phyloP scores from a whole-genome alignment of 2,797 vertebrate genomes.

The Enteromius fasciolatus region DNA sequence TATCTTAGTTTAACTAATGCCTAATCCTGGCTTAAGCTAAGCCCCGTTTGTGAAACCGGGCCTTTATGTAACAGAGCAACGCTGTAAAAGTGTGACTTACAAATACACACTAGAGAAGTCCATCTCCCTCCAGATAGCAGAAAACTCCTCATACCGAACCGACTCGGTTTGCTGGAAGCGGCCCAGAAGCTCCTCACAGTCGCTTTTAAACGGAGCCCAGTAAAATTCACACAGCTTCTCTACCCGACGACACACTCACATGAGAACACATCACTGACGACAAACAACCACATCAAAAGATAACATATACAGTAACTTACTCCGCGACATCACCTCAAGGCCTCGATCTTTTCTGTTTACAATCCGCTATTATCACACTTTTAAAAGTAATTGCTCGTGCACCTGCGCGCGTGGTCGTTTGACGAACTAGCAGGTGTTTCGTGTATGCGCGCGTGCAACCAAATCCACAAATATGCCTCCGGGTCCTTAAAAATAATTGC shows the following conservation, averaged over 20 bases:
- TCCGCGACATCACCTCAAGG: neutral
- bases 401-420: neutral
- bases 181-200: slow-evolving; percentile 79
- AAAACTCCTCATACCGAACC: slow-evolving; percentile 82
- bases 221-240: slow-evolving; percentile 41
- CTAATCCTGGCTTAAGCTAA: no score
- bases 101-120: slow-evolving; percentile 80
- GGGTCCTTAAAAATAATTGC: no score
- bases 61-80: neutral
- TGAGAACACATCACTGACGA: neutral
- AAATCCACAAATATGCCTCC: neutral
- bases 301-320: neutral
- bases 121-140: slow-evolving; percentile 79
- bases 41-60: no score
- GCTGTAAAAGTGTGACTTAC: slow-evolving; percentile 67
- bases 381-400: neutral
- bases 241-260: neutral
- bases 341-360: neutral
- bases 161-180: slow-evolving; percentile 79
- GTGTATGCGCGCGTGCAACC: neutral
- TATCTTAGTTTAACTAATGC: no score
- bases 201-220: slow-evolving; percentile 68
- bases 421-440: neutral
- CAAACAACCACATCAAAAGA: neutral
- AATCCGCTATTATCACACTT: neutral